Percentiles rank a stretch among this genome's conserved stretches.
These are phyloP conservation scores for Deilephila elpenor DNA, from an alignment of 2,888 invertebrate species.

Conservation along the genomic window DNA sequence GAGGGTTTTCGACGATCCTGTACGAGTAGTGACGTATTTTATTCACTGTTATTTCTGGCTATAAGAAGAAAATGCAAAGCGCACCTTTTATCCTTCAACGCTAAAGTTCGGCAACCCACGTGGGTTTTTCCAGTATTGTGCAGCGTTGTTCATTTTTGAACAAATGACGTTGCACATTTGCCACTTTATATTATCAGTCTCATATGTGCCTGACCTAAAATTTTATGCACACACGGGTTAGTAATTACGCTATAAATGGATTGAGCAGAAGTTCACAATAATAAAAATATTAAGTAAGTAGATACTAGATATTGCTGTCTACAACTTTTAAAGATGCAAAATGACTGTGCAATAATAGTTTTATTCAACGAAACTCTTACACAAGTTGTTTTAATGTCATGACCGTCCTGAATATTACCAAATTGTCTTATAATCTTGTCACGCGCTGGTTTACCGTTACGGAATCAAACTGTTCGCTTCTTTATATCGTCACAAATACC, in stretches of 20 bases:
- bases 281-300: not conserved
- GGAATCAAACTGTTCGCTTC: not conserved
- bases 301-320: not conserved
- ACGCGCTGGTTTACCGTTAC: constrained; percentile 2
- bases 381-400: not conserved
- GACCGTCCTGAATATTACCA: not conserved
- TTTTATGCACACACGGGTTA: no score
- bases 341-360: not conserved
- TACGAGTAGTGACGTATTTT: no score
- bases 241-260: not conserved
- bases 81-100: no score
- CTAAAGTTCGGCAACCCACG: no score
- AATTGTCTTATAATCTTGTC: constrained; percentile 15
- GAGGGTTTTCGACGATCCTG: no score
- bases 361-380: constrained; percentile 1
- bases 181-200: no score
- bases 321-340: not conserved
- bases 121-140: no score
- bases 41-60: no score
- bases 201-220: no score
- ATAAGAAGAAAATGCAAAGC: no score
- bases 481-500: not conserved
- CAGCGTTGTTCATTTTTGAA: no score
- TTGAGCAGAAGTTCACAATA: not conserved
- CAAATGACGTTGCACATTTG: no score